Base-by-base conservation (phyloP, 23 tunicate species). In the Clavelina lepadiformis region DNA sequence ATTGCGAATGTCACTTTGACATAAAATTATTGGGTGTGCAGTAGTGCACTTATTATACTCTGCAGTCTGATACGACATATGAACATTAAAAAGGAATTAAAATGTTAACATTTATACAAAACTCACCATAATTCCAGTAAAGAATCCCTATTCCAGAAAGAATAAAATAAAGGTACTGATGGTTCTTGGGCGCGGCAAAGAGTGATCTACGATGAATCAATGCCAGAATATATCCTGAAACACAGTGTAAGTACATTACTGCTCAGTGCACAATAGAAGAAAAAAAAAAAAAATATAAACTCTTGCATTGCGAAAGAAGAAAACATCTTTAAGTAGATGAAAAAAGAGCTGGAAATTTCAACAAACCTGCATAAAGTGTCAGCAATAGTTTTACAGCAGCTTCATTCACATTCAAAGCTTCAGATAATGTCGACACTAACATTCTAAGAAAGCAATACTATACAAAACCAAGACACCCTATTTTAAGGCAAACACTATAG, bases 41-140 rank as follows among this genome's bases (percentile, higher is more conserved):
- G n/a, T n/a, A n/a, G n/a, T n/a, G n/a, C n/a, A n/a, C n/a, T n/a
- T n/a, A n/a, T n/a, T n/a, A n/a, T n/a, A n/a, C n/a, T n/a, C n/a
- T n/a, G n/a, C n/a, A n/a, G n/a, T n/a, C n/a, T n/a, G n/a, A n/a
- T n/a, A n/a, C n/a, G n/a, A n/a, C n/a, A n/a, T n/a, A n/a, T n/a
- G n/a, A n/a, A n/a, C n/a, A n/a, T n/a, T n/a, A n/a, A n/a, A n/a
- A n/a, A n/a, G n/a, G n/a, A n/a, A n/a, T n/a, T n/a, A n/a, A n/a
- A n/a, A n/a, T n/a, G n/a, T n/a, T n/a, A n/a, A n/a, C n/a, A n/a
- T n/a, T n/a, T n/a, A n/a, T n/a, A n/a, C 27, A 15, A 4, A 8
- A 8, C 58, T 6, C 38, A 62, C 94, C 99, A 74, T 85, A 93
- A 51, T 69, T 73, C 99, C 99, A 93, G 56, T 79, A 85, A 11